These are phyloP conservation scores for Ceryle rudis DNA, from an alignment of 2,797 vertebrate genomes.

Conservation along the genomic window DNA sequence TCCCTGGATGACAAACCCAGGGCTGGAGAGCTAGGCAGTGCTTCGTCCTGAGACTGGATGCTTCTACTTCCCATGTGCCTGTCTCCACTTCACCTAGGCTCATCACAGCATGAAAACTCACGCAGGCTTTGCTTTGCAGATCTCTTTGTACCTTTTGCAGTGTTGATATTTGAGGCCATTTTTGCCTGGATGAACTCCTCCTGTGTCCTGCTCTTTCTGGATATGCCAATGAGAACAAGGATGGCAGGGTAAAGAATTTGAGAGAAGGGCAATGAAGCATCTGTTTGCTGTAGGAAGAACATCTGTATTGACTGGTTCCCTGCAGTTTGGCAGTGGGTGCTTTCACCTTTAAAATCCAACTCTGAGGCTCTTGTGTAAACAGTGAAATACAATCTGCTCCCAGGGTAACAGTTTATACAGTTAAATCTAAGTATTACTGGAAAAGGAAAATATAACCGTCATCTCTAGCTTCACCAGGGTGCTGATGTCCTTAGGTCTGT, in stretches of 20 bases:
- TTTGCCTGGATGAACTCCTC: neutral
- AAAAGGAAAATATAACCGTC: neutral
- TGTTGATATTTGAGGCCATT: neutral
- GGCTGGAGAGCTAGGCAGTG: neutral
- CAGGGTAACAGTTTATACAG: neutral
- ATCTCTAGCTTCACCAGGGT: neutral
- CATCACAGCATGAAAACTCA: neutral
- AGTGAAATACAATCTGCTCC: neutral
- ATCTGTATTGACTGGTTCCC: neutral
- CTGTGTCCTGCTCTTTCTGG: neutral
- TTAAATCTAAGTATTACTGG: constrained; percentile 18
- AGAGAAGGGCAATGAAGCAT: neutral
- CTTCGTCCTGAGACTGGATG: neutral
- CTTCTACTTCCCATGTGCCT: neutral
- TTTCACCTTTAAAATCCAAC: constrained; percentile 6
- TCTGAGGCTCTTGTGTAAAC: neutral
- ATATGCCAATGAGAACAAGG: neutral
- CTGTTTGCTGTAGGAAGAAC: neutral
- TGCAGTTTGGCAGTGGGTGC: neutral
- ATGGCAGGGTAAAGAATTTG: neutral
- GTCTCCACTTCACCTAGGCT: neutral
- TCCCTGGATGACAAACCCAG: neutral
- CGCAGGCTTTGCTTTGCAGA: neutral
- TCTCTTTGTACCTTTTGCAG: neutral
- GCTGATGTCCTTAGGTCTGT: neutral